Evolutionary conservation across 2,113 vertebrate genomes (phyloP), one percentile per base, ranked within the genome.

Genomic region (Thoracochromis brauschi): DNA sequence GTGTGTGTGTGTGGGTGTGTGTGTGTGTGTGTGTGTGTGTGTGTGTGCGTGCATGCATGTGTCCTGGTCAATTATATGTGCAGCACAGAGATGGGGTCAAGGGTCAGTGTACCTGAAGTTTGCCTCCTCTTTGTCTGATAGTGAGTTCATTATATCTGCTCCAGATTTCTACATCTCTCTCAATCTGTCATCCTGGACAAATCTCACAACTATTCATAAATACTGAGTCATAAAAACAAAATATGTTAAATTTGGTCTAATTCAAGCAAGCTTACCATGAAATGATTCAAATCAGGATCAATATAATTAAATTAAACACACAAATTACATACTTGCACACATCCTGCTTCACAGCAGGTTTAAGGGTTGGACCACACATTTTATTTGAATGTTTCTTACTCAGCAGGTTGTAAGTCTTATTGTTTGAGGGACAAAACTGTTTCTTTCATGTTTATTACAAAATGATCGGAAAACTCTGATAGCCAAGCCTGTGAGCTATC

Each of bases 41-140:
- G 7, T 68, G n/a, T 6, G 63, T 4, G 3, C 2, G 1, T 26
- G 21, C 7, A 0, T 26, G 21, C 7, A 0, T 26, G 21, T 4
- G 10, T 45, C 42, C 71, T 82, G 65, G 31, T 85, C 31, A 73
- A 10, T 45, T 73, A 73, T 45, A 60, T 83, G 68, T 86, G 78
- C 75, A 55, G 40, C 40, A 71, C 80, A 29, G 78, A 53, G 54
- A 57, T 75, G 38, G 65, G 73, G 79, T 75, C 1, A 0, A 45
- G 83, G 57, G 78, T 89, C 83, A 51, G 78, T 51, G 80, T 87
- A 89, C 84, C 84, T 91, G 79, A 42, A 63, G 42, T 12, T 5
- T 81, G 73, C 42, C 78, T 82, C 16, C 33, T 79, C 71, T 87
- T 88, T 91, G 73, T 92, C 79, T 79, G 12, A 82, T 55, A 49